Evolutionary conservation across 2,888 invertebrate genomes (phyloP).

Genomic region (Biston stratarius): DNA sequence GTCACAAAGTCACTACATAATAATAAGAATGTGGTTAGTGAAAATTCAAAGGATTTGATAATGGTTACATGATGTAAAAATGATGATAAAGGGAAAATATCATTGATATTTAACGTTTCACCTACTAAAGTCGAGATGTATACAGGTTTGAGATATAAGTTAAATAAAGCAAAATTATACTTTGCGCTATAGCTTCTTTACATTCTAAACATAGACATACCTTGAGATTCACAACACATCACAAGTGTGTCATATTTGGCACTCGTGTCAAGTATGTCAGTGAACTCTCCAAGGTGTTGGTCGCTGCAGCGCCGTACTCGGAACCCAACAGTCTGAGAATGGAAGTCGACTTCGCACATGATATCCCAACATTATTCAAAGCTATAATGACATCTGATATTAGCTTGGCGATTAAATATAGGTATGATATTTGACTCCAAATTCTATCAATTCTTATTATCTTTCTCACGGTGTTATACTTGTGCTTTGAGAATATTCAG

Average conservation of each 20-base stretch:
- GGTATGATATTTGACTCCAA: slow-evolving; percentile 1
- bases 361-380: slow-evolving; percentile 13
- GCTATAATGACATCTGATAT: slow-evolving; percentile 7
- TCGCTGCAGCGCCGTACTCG: slow-evolving; percentile 25
- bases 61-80: neutral
- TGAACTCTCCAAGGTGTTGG: slow-evolving; percentile 56
- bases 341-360: slow-evolving; percentile 15
- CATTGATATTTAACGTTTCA: neutral
- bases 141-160: neutral
- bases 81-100: neutral
- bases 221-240: slow-evolving; percentile 44
- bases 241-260: slow-evolving; percentile 60
- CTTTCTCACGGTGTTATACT: slow-evolving; percentile 1
- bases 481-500: slow-evolving; percentile 1
- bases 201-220: slow-evolving; percentile 19
- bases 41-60: neutral
- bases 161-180: neutral
- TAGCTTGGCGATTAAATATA: neutral
- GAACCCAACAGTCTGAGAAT: slow-evolving; percentile 14
- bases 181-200: neutral
- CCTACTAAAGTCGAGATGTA: neutral
- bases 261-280: slow-evolving; percentile 58
- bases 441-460: neutral
- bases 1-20: slow-evolving; percentile 20
- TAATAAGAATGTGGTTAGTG: slow-evolving; percentile 14